These are phyloP conservation scores for Takifugu ocellatus DNA, from an alignment of 2,797 vertebrate species.

Conservation along the genomic window DNA sequence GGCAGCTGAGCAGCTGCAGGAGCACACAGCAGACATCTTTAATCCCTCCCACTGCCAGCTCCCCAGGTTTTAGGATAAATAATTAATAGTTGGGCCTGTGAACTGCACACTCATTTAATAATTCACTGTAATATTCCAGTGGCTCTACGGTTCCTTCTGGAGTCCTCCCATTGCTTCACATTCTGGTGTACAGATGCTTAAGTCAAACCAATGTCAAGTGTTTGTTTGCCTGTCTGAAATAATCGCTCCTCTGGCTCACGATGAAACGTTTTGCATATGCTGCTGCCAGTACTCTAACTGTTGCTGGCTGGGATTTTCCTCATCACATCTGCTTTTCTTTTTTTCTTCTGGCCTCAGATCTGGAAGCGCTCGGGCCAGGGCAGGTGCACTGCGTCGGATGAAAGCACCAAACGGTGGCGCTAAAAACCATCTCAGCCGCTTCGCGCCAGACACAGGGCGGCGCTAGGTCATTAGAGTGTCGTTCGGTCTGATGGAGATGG, in stretches of 20 bases:
- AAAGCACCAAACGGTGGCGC: constrained; percentile 57
- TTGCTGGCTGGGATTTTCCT: constrained; percentile 60
- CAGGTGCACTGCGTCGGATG: constrained; percentile 49
- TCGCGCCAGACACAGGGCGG: constrained; percentile 16
- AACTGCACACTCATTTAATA: constrained; percentile 65
- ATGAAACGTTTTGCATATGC: constrained; percentile 71
- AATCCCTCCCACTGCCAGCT: constrained; percentile 46
- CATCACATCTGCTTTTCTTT: constrained; percentile 66
- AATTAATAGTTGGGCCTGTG: constrained; percentile 63
- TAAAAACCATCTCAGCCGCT: constrained; percentile 44
- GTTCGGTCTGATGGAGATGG: constrained; percentile 38
- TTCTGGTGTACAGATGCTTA: constrained; percentile 72
- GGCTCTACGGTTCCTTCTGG: constrained; percentile 39
- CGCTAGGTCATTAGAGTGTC: constrained; percentile 32
- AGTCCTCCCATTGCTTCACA: constrained; percentile 4
- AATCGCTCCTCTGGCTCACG: constrained; percentile 68
- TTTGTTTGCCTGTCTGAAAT: constrained; percentile 76
- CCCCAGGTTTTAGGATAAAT: constrained; percentile 65
- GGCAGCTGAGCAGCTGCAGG: constrained; percentile 4
- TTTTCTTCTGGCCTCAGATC: constrained; percentile 55
- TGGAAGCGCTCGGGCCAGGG: constrained; percentile 58
- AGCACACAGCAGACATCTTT: constrained; percentile 38
- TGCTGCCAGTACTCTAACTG: constrained; percentile 68
- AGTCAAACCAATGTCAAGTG: constrained; percentile 74
- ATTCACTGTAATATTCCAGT: constrained; percentile 61